phyloP scores from a whole-genome alignment of 1,140 invertebrate genomes.

The Parapsyche elsis region DNA sequence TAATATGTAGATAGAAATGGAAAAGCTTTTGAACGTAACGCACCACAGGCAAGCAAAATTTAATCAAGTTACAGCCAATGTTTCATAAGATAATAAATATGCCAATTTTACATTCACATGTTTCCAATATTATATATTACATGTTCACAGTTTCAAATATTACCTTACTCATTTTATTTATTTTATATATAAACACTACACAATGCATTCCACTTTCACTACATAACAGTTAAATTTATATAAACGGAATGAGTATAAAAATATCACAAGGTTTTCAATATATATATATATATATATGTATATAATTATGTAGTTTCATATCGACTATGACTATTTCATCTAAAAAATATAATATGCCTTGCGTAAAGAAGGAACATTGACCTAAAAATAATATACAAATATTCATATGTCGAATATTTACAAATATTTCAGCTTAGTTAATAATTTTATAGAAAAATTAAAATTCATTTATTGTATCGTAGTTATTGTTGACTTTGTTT shows the following conservation, averaged over 20 bases:
- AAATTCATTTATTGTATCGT: conserved; percentile 40
- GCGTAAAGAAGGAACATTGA: conserved; percentile 33
- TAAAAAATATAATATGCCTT: conserved; percentile 35
- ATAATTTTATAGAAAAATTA: conserved; percentile 24
- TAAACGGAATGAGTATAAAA: conserved; percentile 21
- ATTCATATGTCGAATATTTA: conserved; percentile 5
- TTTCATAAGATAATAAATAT: conserved; percentile 15
- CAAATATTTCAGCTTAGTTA: conserved; percentile 2
- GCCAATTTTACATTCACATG: background rate
- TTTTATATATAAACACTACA: background rate
- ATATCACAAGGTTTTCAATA: conserved; percentile 25
- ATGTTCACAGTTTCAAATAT: background rate
- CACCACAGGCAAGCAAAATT: conserved; percentile 1
- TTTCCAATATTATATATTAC: background rate
- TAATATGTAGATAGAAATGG: background rate
- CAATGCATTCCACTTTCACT: conserved; percentile 5
- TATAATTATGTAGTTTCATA: background rate
- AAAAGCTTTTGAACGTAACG: background rate
- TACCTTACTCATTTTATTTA: background rate
- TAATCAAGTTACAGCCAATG: conserved; percentile 10
- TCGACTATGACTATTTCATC: conserved; percentile 24
- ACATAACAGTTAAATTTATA: conserved; percentile 17
- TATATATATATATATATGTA: background rate
- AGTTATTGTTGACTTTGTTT: conserved; percentile 31
- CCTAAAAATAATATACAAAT: conserved; percentile 18